Evolutionary conservation across 2,797 vertebrate genomes (phyloP).

Genomic region (Poecilia wingei): DNA sequence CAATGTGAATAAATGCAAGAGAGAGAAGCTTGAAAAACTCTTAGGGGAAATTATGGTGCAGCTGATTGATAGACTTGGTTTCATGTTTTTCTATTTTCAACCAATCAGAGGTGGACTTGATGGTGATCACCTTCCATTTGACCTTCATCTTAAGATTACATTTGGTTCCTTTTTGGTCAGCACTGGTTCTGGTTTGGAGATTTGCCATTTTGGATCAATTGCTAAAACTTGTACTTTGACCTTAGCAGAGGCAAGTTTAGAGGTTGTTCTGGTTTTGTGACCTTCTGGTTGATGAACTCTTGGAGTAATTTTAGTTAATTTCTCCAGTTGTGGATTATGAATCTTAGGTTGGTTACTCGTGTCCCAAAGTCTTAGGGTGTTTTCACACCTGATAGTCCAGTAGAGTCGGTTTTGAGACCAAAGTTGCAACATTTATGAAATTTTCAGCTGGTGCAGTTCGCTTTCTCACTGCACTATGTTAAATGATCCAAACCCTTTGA

Average conservation of each 20-base stretch:
- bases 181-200: background rate
- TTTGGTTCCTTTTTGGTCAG: background rate
- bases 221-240: background rate
- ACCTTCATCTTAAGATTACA: background rate
- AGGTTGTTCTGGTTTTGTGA: background rate
- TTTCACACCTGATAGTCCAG: no score
- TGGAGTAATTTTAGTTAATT: background rate
- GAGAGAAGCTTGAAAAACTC: background rate
- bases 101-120: background rate
- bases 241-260: background rate
- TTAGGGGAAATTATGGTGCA: background rate
- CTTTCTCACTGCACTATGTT: no score
- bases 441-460: no score
- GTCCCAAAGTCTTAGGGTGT: background rate
- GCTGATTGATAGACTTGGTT: background rate
- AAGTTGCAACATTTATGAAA: no score
- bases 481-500: no score
- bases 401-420: no score
- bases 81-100: background rate
- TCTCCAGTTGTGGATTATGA: background rate
- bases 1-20: background rate
- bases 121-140: background rate
- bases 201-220: background rate
- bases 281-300: background rate
- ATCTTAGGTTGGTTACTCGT: background rate